Evolutionary conservation across 2,888 invertebrate species (phyloP).

Genomic region (Saturnia japonica): DNA sequence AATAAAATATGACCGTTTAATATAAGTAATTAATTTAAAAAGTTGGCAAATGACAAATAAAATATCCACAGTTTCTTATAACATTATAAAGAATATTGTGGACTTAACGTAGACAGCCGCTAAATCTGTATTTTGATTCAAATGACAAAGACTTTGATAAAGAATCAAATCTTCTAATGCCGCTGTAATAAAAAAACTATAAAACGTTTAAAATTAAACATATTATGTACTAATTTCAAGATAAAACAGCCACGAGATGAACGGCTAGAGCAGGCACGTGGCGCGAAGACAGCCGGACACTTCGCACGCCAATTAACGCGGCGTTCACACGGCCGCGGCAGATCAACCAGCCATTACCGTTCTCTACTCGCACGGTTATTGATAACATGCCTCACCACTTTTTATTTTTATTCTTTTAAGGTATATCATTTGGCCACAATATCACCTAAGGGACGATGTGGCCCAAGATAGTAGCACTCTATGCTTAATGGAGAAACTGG

Average conservation of each 20-base stretch:
- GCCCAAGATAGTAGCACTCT: no score
- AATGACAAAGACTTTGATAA: slow-evolving; percentile 11
- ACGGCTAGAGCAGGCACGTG: slow-evolving; percentile 63
- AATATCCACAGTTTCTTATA: neutral
- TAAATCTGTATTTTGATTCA: slow-evolving; percentile 14
- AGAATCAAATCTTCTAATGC: neutral
- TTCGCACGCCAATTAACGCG: slow-evolving; percentile 76
- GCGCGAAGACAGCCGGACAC: slow-evolving; percentile 71
- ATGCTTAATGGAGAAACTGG: no score
- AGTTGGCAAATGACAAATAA: neutral
- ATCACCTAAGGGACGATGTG: no score
- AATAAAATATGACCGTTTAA: neutral
- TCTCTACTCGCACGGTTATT: slow-evolving; percentile 46
- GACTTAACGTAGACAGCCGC: neutral
- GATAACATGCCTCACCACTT: slow-evolving; percentile 44
- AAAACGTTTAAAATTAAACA: slow-evolving; percentile 35
- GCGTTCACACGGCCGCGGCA: slow-evolving; percentile 75
- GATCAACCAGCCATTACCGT: slow-evolving; percentile 48
- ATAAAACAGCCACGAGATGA: slow-evolving; percentile 54
- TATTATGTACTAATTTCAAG: slow-evolving; percentile 63
- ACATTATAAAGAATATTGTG: neutral
- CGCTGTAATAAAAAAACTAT: neutral
- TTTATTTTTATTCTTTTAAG: no score
- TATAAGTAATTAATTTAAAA: neutral
- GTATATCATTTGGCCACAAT: no score